Evolutionary conservation across 2,888 invertebrate species (phyloP).

Genomic region (Syrista parreyssii): DNA sequence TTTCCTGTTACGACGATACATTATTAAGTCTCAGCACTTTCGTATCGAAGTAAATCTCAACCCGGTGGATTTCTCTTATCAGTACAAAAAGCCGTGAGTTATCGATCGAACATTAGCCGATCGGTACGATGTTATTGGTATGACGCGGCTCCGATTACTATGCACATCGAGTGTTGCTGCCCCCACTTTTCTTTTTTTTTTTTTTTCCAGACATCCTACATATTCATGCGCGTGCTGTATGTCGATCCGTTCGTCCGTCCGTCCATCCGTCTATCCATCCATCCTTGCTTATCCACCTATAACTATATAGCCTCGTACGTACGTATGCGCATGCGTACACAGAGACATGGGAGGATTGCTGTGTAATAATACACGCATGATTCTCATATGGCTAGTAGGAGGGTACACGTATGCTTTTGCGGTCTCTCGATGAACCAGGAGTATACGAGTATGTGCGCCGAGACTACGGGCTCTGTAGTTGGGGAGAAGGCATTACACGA

Average conservation of each 20-base stretch:
- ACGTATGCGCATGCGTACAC: conserved; percentile 14
- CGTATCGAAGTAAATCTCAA: too few relatives aligned
- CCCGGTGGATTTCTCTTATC: conserved; percentile 10
- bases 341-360: conserved; percentile 4
- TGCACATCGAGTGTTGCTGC: conserved; percentile 46
- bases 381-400: too few relatives aligned
- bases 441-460: neutral
- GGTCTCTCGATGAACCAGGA: conserved; percentile 9
- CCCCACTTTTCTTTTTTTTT: conserved; percentile 39
- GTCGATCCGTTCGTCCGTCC: conserved; percentile 44
- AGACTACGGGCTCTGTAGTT: conserved; percentile 1
- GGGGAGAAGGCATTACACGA: conserved; percentile 26
- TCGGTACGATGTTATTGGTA: conserved; percentile 58
- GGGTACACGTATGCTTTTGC: conserved; percentile 1
- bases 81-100: conserved; percentile 40
- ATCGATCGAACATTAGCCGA: conserved; percentile 56
- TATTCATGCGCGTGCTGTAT: conserved; percentile 60
- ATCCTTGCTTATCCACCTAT: conserved; percentile 11
- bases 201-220: conserved; percentile 58
- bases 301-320: neutral
- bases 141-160: conserved; percentile 60
- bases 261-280: conserved; percentile 22
- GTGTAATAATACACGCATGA: too few relatives aligned
- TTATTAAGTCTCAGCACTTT: too few relatives aligned
- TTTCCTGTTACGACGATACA: too few relatives aligned